These are phyloP conservation scores for Myotis pilosus DNA, from an alignment of 2,797 vertebrate species.

Conservation along the genomic window DNA sequence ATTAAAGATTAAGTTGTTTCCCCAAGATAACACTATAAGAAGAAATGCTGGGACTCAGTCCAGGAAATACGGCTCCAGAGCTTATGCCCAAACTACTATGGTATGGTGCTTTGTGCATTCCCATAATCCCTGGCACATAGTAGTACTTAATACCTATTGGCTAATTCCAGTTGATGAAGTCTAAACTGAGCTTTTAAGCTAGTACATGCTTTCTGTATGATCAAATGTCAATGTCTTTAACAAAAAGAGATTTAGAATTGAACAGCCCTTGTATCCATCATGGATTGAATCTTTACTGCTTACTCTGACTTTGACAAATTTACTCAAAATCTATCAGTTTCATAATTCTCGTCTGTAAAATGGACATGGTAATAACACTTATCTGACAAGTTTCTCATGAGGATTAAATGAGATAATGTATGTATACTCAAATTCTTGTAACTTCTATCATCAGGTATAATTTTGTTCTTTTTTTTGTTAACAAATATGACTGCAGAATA, in stretches of 20 bases:
- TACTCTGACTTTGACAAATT: not conserved
- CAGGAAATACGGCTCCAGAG: not conserved
- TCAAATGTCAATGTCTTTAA: not conserved
- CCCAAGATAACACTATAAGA: not conserved
- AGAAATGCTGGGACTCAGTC: not conserved
- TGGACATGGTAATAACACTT: not conserved
- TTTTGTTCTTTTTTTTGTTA: not conserved
- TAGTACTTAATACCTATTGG: not conserved
- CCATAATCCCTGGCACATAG: not conserved
- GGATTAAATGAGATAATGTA: not conserved
- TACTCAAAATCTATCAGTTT: not conserved
- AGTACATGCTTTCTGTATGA: not conserved
- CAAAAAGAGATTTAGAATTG: not conserved
- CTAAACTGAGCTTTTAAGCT: not conserved
- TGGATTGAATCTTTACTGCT: not conserved
- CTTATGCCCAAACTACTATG: too few species aligned
- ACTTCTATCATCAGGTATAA: not conserved
- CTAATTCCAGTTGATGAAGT: not conserved
- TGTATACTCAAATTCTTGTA: not conserved
- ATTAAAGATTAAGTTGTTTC: not conserved
- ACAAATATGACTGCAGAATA: not conserved
- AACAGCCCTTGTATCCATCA: not conserved
- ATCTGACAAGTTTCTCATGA: not conserved
- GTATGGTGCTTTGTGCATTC: rapidly evolving
- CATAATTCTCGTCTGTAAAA: not conserved